Percentiles rank a stretch among this genome's conserved stretches.
Evolutionary conservation across 37 sponge, comb jelly and placozoan species (phyloP).

Genomic region (Spongilla lacustris): DNA sequence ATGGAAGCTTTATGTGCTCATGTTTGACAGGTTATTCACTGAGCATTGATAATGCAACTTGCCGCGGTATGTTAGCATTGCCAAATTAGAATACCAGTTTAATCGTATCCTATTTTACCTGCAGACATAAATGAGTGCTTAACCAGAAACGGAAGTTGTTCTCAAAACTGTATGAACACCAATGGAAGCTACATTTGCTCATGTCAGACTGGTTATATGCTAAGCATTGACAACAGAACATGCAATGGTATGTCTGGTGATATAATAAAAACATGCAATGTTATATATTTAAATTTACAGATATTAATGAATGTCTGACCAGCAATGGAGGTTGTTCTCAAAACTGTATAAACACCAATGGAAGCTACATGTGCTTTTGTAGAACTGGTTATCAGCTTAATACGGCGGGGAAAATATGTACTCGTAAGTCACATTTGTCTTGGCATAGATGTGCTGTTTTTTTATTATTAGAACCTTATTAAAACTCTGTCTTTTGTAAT

Average conservation of each 20-base stretch:
- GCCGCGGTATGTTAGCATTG: conserved; percentile 13
- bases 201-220: too few species aligned
- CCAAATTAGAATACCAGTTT: not conserved
- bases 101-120: not conserved
- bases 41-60: conserved; percentile 16
- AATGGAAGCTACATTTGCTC: too few species aligned
- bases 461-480: too few species aligned
- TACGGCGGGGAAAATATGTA: not conserved
- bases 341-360: not conserved
- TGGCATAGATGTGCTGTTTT: not conserved
- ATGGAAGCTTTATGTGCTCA: conserved; percentile 13
- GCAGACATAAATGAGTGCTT: too few species aligned
- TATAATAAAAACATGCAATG: not conserved
- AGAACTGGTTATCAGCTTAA: not conserved
- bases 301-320: conserved; percentile 5
- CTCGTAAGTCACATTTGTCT: not conserved
- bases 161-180: too few species aligned
- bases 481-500: too few species aligned
- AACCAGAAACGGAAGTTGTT: too few species aligned
- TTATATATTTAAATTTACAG: not conserved
- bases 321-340: conserved; percentile 10
- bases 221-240: too few species aligned
- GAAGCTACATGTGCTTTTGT: not conserved
- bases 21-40: conserved; percentile 33
- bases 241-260: too few species aligned